Evolutionary conservation across 2,888 invertebrate genomes (phyloP).

Genomic region (Melipona beecheii): DNA sequence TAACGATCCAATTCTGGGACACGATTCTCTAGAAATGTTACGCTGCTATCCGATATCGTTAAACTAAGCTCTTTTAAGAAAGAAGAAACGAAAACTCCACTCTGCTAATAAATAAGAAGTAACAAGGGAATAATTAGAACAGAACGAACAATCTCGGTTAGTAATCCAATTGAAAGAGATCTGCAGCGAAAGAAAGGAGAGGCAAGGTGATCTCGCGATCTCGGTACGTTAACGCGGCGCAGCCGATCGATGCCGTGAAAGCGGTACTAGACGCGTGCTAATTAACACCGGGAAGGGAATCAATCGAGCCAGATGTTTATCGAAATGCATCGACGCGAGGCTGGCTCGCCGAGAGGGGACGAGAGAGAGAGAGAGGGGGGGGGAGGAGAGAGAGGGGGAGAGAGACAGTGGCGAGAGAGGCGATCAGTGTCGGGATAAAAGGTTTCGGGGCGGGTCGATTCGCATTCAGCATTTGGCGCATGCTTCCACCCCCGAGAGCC

Average conservation of each 20-base stretch:
- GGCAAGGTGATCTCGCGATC: background rate
- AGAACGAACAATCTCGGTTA: background rate
- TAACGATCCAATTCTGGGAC: background rate
- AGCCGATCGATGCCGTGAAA: slow-evolving; percentile 10
- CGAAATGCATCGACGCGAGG: slow-evolving; percentile 40
- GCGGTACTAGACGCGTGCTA: slow-evolving; percentile 31
- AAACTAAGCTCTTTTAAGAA: background rate
- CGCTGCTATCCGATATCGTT: background rate
- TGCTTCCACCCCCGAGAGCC: slow-evolving; percentile 73
- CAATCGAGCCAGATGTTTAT: slow-evolving; percentile 63
- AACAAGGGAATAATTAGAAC: too few relatives aligned
- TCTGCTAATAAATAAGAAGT: background rate
- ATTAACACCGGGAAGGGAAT: slow-evolving; percentile 53
- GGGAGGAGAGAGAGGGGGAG: too few relatives aligned
- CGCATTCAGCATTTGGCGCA: slow-evolving; percentile 79
- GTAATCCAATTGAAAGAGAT: background rate
- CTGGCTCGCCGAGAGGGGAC: background rate
- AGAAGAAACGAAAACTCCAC: background rate
- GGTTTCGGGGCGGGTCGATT: slow-evolving; percentile 79
- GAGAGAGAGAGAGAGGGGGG: slow-evolving; percentile 53
- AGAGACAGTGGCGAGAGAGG: slow-evolving; percentile 47
- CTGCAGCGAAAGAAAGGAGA: background rate
- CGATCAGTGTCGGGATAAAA: slow-evolving; percentile 71
- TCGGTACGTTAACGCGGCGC: slow-evolving; percentile 11
- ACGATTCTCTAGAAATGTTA: background rate